Evolutionary conservation across 2,113 vertebrate species (phyloP).

Genomic region (Hippopotamus amphibius): DNA sequence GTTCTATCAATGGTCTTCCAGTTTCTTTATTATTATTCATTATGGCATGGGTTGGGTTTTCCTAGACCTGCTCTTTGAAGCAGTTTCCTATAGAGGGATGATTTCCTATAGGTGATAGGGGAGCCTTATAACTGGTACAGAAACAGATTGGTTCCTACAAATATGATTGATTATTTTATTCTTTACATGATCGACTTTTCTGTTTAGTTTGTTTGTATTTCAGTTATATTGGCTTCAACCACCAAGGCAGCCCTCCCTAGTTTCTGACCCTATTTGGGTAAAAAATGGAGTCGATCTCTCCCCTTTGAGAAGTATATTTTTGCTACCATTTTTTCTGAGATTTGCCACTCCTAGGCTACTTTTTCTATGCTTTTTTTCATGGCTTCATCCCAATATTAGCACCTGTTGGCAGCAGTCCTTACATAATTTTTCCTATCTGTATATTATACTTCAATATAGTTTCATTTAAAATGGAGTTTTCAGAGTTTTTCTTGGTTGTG

Average conservation of each 20-base stretch:
- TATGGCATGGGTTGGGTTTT: not conserved
- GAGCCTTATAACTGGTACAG: not conserved
- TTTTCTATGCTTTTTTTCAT: not conserved
- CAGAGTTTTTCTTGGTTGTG: not conserved
- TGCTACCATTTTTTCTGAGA: not conserved
- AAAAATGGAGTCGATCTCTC: not conserved
- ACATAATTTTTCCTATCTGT: not conserved
- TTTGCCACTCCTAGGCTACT: not conserved
- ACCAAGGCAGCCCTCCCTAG: not conserved
- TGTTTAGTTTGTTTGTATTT: not conserved
- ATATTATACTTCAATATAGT: not conserved
- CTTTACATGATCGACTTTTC: not conserved
- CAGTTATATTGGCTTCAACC: not conserved
- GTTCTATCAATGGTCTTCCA: not conserved
- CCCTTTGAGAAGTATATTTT: not conserved
- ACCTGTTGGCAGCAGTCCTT: not conserved
- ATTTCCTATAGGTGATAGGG: too few species aligned
- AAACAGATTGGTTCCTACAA: not conserved
- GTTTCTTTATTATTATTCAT: not conserved
- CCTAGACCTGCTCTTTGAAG: not conserved
- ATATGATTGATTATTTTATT: not conserved
- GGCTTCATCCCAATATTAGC: not conserved
- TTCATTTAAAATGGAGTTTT: slow-evolving; percentile 41
- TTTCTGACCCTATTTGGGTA: not conserved
- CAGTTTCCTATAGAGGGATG: not conserved